Evolutionary conservation across 2,113 vertebrate genomes (phyloP), one percentile per base, ranked within the genome.

Genomic region (Percopsis transmontana): DNA sequence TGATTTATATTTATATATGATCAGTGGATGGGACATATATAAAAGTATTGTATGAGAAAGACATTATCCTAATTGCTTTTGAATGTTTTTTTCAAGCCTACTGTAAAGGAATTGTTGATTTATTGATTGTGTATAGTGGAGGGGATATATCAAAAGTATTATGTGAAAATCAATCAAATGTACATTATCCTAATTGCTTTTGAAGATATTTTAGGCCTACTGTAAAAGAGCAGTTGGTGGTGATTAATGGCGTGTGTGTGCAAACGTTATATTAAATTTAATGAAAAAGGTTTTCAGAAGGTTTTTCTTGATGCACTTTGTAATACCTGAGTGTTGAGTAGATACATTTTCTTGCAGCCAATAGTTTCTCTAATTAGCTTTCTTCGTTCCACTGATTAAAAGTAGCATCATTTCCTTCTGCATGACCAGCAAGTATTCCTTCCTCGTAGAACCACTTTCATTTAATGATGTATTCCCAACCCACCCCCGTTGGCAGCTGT

Each of bases 401-500:
- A 80, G 59, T 63, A 44, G 66, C 69, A 62, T 13, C 63, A 77
- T 80, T 81, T 87, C 71, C 83, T 76, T 53, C 53, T 68, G 60
- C 73, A 59, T 38, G 50, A 38, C 58, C 73, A 59, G 68, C 8
- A 6, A 80, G 71, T 15, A 39, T 58, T 63, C 64, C 72, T 73
- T 67, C 70, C 75, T 15, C 0, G 58, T 70, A 51, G 70, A 80
- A 76, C 79, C 76, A 33, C 73, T 88, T 84, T 81, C 38, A 70
- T 81, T 87, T 79, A 68, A 83, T 73, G 72, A 81, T 65, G 65
- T 76, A 59, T 84, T 80, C 83, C 85, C 71, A 74, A 73, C 62
- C 15, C 15, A 5, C 42, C 11, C 42, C 14, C 12, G 2, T 13
- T 14, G 19, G 20, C 51, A 60, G 65, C 76, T 83, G 80, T 87